Evolutionary conservation across 1,140 invertebrate genomes (phyloP).

Genomic region (Aphidius gifuensis): DNA sequence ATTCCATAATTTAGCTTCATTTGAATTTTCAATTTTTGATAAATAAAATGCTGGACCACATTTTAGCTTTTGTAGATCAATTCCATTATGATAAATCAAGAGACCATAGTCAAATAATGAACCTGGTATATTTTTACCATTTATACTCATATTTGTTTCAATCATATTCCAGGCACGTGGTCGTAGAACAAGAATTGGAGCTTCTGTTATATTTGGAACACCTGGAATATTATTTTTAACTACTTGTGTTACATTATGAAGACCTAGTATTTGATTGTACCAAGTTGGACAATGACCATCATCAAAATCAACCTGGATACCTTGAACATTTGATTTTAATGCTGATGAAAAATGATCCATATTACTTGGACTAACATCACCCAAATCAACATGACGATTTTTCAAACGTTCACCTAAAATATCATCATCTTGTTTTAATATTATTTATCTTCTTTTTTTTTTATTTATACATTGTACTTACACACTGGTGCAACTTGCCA

Average conservation of each 20-base stretch:
- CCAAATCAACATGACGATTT: conserved; percentile 59
- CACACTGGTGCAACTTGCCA: conserved; percentile 61
- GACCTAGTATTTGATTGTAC: conserved; percentile 65
- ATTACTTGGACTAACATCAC: conserved; percentile 62
- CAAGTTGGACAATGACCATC: conserved; percentile 74
- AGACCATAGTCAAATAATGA: conserved; percentile 69
- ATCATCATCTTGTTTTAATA: not conserved
- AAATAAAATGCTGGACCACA: conserved; percentile 68
- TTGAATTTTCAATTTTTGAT: conserved; percentile 65
- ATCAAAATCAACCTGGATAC: conserved; percentile 65
- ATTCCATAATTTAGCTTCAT: conserved; percentile 68
- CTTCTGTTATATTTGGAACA: conserved; percentile 53
- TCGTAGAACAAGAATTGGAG: conserved; percentile 65
- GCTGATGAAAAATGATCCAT: conserved; percentile 56
- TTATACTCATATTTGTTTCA: conserved; percentile 68
- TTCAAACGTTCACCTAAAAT: conserved; percentile 30
- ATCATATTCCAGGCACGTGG: conserved; percentile 74
- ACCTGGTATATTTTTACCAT: conserved; percentile 65
- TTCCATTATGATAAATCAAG: conserved; percentile 66
- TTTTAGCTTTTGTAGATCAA: conserved; percentile 52
- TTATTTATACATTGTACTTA: conserved; percentile 18
- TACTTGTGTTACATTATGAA: conserved; percentile 62
- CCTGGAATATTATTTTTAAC: conserved; percentile 57
- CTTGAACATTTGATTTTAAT: conserved; percentile 56
- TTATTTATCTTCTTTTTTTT: not conserved